Conservation (phyloP, 2,113 vertebrate species). For the Anhinga rufa region DNA sequence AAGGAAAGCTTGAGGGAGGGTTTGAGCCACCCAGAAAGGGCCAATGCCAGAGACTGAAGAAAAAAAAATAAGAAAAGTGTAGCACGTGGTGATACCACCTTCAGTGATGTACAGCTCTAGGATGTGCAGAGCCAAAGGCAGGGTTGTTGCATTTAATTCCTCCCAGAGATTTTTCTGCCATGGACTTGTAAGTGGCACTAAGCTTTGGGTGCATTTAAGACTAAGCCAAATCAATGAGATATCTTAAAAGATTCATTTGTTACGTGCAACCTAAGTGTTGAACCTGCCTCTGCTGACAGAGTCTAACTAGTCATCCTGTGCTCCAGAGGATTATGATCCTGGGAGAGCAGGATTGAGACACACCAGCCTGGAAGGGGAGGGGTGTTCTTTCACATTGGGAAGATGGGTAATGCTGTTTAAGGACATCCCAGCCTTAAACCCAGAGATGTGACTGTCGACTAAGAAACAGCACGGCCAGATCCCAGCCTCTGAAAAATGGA, state of each 20-base stretch:
- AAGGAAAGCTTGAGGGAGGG: neutral
- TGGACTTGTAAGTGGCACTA: neutral
- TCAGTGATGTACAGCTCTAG: fast-evolving
- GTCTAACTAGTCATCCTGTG: neutral
- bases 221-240: neutral
- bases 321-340: neutral
- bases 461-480: neutral
- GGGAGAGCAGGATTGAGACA: neutral
- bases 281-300: neutral
- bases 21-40: neutral
- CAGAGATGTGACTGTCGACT: neutral
- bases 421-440: neutral
- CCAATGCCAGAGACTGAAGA: neutral
- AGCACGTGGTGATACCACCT: neutral
- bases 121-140: neutral
- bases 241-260: neutral
- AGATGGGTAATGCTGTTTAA: neutral
- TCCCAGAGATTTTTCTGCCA: neutral
- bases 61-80: neutral
- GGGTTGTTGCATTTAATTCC: neutral
- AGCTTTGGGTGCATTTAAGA: neutral
- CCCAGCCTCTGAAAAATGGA: neutral
- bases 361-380: neutral
- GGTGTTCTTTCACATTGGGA: neutral
- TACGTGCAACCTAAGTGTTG: neutral